These are phyloP conservation scores for Zaprionus africanus DNA, from an alignment of 1,140 invertebrate species.

Conservation along the genomic window DNA sequence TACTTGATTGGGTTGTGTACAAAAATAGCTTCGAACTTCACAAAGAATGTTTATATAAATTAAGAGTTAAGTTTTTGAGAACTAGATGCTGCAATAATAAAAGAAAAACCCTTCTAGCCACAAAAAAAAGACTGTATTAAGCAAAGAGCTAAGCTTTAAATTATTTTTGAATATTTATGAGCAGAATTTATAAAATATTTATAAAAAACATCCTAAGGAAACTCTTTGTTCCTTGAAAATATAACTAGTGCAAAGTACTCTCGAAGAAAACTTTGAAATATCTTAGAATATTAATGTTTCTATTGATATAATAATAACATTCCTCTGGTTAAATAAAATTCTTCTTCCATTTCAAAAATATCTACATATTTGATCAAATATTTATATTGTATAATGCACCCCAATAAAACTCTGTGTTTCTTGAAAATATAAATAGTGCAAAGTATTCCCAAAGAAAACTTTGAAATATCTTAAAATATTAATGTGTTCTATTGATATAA, in stretches of 20 bases:
- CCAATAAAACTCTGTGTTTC: no score
- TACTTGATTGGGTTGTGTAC: background rate
- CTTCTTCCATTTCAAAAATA: background rate
- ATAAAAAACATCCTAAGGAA: no score
- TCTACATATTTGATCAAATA: no score
- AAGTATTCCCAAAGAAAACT: no score
- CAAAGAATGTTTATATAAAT: background rate
- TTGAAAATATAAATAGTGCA: no score
- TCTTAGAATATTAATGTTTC: background rate
- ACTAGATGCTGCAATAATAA: no score
- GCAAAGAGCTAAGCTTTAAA: background rate
- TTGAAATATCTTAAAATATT: background rate
- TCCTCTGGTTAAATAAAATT: background rate
- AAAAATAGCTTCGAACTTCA: background rate
- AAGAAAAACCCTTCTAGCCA: no score
- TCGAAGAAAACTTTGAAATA: background rate
- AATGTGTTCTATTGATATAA: background rate
- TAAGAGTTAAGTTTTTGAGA: no score
- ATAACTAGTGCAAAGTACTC: no score
- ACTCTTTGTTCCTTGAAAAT: no score
- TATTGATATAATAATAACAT: background rate
- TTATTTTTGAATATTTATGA: background rate
- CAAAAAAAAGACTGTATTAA: background rate
- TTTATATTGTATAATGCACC: no score
- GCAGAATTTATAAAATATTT: no score